Conservation (phyloP, 1,140 invertebrate species). For the Bombus polaris region DNA sequence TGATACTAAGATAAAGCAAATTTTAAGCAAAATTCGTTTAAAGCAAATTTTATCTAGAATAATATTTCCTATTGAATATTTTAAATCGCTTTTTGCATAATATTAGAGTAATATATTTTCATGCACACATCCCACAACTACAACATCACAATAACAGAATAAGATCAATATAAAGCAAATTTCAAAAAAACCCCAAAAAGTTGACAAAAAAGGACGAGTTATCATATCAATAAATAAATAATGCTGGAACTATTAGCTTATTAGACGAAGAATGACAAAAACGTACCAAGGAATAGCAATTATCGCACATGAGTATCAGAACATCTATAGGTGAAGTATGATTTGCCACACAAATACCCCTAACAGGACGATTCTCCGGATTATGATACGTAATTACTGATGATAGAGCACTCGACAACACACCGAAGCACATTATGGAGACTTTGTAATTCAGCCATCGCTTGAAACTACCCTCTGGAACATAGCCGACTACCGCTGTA, state of each 20-base stretch:
- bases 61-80: background rate
- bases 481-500: conserved; percentile 92
- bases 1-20: conserved; percentile 13
- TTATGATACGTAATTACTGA: conserved; percentile 96
- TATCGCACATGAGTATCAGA: conserved; percentile 98
- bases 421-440: conserved; percentile 94
- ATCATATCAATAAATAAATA: background rate
- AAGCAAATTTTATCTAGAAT: conserved; percentile 86
- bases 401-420: conserved; percentile 93
- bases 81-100: background rate
- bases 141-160: background rate
- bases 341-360: conserved; percentile 99
- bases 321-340: conserved; percentile 99
- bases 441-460: conserved; percentile 90
- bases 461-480: conserved; percentile 90
- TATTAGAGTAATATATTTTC: too few species aligned
- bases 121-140: background rate
- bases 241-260: background rate
- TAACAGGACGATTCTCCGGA: conserved; percentile 89
- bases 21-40: too few species aligned
- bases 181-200: background rate
- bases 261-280: background rate
- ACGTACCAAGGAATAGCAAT: conserved; percentile 98
- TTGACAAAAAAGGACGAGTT: background rate
- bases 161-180: background rate